A percentile compares a stretch with the other conserved stretches of the same genome.
phyloP scores from a whole-genome alignment of 2,888 invertebrate genomes.

The Anagyrus pseudococci region DNA sequence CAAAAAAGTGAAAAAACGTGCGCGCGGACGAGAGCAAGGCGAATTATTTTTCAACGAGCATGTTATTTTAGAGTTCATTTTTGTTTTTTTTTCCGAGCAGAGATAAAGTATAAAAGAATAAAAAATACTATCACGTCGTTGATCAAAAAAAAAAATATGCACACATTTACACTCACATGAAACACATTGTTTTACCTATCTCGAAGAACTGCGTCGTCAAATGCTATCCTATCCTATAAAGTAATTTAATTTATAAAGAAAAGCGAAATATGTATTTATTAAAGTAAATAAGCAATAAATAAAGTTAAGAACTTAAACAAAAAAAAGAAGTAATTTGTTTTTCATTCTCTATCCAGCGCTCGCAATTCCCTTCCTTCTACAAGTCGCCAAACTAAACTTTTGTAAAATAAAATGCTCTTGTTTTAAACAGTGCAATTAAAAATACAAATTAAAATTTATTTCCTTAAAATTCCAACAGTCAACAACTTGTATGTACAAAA shows the following conservation, averaged over 20 bases:
- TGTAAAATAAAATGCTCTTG: no score
- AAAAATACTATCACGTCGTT: constrained; percentile 34
- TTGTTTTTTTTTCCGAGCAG: constrained; percentile 12
- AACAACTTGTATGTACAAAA: no score
- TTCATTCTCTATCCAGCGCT: no score
- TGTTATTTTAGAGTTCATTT: constrained; percentile 14
- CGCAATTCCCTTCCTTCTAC: no score
- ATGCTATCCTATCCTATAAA: constrained; percentile 61
- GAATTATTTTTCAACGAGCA: constrained; percentile 25
- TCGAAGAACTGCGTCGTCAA: constrained; percentile 50
- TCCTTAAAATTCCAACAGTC: no score
- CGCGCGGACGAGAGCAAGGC: constrained; percentile 42
- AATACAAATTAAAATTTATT: no score
- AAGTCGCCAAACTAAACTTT: no score
- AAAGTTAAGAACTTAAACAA: constrained; percentile 50
- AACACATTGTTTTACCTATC: constrained; percentile 33
- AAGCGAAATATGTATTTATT: constrained; percentile 62
- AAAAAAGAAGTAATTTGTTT: constrained; percentile 20
- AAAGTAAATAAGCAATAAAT: constrained; percentile 62
- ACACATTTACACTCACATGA: constrained; percentile 35
- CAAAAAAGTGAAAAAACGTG: constrained; percentile 39
- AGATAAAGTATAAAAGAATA: constrained; percentile 33
- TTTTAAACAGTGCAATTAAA: no score
- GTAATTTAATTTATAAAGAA: constrained; percentile 62
- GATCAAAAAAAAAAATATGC: constrained; percentile 38